Evolutionary conservation across 2,113 vertebrate species (phyloP).

Genomic region (Eonycteris spelaea): DNA sequence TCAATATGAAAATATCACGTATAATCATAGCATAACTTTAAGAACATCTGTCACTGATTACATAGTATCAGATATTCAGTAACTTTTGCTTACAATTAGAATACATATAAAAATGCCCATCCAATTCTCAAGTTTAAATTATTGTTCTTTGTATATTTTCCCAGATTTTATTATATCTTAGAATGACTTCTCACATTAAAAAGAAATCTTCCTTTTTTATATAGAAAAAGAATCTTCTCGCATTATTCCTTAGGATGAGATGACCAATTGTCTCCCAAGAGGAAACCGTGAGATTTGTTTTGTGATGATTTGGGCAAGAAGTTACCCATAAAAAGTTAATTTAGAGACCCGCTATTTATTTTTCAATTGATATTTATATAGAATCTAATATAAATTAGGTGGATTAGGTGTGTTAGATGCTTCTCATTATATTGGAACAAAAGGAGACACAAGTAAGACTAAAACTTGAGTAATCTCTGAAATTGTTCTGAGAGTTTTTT

Average conservation of each 20-base stretch:
- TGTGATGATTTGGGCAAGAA: neutral
- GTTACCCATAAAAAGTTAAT: neutral
- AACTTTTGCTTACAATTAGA: slow-evolving; percentile 43
- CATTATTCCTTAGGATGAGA: neutral
- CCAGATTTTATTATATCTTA: neutral
- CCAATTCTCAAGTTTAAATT: neutral
- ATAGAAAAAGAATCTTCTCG: neutral
- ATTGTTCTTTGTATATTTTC: neutral
- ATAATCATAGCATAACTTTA: neutral
- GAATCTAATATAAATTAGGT: neutral
- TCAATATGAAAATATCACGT: slow-evolving; percentile 46
- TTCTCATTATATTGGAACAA: neutral
- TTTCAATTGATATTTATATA: neutral
- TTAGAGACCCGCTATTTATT: neutral
- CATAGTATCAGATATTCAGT: neutral
- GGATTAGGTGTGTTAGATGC: neutral
- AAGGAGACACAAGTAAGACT: neutral
- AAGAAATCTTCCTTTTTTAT: neutral
- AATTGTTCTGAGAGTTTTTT: neutral
- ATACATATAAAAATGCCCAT: neutral
- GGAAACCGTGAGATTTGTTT: neutral
- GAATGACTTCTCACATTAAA: neutral
- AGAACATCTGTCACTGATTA: neutral
- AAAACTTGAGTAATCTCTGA: neutral
- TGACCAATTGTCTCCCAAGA: neutral